Evolutionary conservation across 1,140 invertebrate genomes (phyloP), one percentile per base, ranked within the genome.

Genomic region (Manduca sexta): DNA sequence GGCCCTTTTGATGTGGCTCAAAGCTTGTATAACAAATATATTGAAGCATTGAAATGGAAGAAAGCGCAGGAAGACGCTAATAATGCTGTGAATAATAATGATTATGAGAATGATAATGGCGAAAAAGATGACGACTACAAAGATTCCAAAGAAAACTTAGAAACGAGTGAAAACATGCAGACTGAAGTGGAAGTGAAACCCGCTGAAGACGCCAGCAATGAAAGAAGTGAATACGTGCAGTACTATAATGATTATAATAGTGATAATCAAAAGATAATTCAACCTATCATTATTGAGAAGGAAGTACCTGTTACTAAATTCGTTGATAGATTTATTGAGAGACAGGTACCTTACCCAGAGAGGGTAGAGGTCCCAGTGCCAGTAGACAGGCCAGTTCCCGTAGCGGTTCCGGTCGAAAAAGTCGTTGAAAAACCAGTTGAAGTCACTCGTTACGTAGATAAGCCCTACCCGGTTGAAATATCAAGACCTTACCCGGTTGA

Each of bases 301-400:
- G 76, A 87, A 61, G 66, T 89, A 13, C 84, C 87, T 2, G 64
- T 89, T 30, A 84, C 86, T 0, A 80, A 88, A 61, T 84, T 68
- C 38, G 78, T 90, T 2, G 88, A 89, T 49, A 81, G 86, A 58
- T 88, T 80, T 33, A 84, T 89, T 3, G 88, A 89, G 45, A 88
- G 88, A 50, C 63, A 77, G 50, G 84, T 76, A 49, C 88, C 83
- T 44, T 89, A 88, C 62, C 88, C 88, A 30, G 78, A 87, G 33
- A 74, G 76, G 13, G 68, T 89, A 2, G 86, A 88, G 57, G 82
- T 86, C 33, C 64, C 80, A 47, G 69, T 81, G 2, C 63, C 68
- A 44, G 78, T 89, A 2, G 88, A 89, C 18, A 87, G 88, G 38
- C 84, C 84, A 13, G 75, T 88, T 2, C 69, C 86, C 17, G 70